These are phyloP conservation scores for Artemia sp. DNA, from an alignment of 2,888 invertebrate species.

Conservation along the genomic window DNA sequence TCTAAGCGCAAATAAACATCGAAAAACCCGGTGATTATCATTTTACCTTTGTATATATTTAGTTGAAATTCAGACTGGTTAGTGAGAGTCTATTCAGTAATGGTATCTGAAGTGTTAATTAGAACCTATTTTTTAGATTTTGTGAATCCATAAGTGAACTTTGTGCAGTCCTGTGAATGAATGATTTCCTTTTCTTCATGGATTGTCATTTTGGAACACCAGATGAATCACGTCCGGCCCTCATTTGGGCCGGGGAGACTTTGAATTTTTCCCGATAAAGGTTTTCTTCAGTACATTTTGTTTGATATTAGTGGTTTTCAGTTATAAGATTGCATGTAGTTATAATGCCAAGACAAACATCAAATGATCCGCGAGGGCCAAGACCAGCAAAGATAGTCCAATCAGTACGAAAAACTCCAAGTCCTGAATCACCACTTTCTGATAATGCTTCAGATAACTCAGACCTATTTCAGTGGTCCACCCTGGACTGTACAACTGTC, in stretches of 20 bases:
- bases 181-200: neutral
- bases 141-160: no score
- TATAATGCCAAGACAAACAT: neutral
- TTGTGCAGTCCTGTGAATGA: neutral
- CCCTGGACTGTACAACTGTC: slow-evolving; percentile 14
- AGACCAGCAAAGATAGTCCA: slow-evolving; percentile 52
- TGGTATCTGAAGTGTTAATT: no score
- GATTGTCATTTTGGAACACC: slow-evolving; percentile 7
- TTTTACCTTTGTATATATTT: no score
- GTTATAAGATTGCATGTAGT: neutral
- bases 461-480: slow-evolving; percentile 26
- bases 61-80: no score
- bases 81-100: no score
- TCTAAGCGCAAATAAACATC: no score
- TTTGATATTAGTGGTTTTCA: neutral
- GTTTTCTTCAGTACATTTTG: neutral
- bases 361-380: slow-evolving; percentile 38
- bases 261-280: neutral
- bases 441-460: slow-evolving; percentile 29
- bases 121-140: no score
- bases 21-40: no score
- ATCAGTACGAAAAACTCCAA: slow-evolving; percentile 37
- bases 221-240: slow-evolving; percentile 12
- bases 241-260: neutral
- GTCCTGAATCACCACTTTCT: slow-evolving; percentile 27